Base-by-base conservation (phyloP, 2,113 vertebrate genomes). In the Petrocephalus microphthalmus region DNA sequence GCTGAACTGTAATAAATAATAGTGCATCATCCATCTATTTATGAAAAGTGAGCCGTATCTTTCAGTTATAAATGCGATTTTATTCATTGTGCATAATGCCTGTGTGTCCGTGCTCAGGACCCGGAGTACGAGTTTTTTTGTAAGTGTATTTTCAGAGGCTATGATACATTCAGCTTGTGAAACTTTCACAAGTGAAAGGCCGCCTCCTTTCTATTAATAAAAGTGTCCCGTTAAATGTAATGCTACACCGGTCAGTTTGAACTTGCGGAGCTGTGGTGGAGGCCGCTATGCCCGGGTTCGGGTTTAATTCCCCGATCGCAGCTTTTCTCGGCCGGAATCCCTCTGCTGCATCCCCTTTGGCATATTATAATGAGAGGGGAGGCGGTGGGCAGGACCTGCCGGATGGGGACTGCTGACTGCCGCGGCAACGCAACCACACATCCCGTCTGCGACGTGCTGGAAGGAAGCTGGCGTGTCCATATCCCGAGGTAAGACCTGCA, bases 291-390 rank as follows among this genome's bases (percentile, higher is more conserved):
- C 8, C 60, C n/a, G 8, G 8, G n/a, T 64, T 64, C 60, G 60
- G 60, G n/a, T 64, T 10, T 64, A 64, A 64, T 67, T 67, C 25
- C 60, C n/a, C 60, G 60, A 67, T 67, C 60, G 25, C n/a, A 8
- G 60, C 60, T 29, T 64, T 64, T 64, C 60, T 67, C 60, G 60
- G 60, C n/a, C 60, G n/a, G 11, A n/a, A 29, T 29, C 60, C 10
- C 10, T 67, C 60, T 67, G 60, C 60, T 67, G 60, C 60, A 67
- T 67, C 60, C 60, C 60, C 11, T 67, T 67, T 67, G 33, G 71
- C 71, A 10, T 78, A 78, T 78, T 78, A 78, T 78, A 78, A 78
- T 78, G 71, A 78, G 71, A 19, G 71, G 33, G 71, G 71, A 78
- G 71, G 71, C 71, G 71, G 71, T 78, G 71, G 71, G 71, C 71